Conservation (phyloP, 2,888 invertebrate species). For the Aleiodes testaceus region DNA sequence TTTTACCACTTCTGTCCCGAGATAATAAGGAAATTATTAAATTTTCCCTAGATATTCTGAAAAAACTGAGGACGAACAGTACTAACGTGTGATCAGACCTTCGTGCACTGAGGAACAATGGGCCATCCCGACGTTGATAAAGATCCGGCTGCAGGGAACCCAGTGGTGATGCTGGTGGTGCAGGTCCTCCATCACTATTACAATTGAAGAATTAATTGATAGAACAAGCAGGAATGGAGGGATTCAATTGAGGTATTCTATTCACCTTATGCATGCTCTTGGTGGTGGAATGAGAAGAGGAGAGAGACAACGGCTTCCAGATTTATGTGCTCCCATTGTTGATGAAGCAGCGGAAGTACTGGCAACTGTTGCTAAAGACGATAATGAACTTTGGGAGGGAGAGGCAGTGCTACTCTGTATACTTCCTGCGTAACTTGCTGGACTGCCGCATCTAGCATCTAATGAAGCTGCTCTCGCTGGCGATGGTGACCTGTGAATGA, state of each 20-base stretch:
- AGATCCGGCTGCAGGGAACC: conserved; percentile 92
- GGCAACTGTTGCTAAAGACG: conserved; percentile 76
- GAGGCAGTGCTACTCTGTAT: conserved; percentile 75
- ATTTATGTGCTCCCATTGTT: conserved; percentile 55
- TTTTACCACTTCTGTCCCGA: conserved; percentile 79
- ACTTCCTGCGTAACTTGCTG: conserved; percentile 73
- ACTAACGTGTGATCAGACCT: conserved; percentile 52
- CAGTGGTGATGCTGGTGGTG: conserved; percentile 77
- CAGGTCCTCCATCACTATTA: conserved; percentile 68
- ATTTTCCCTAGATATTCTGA: too few relatives aligned
- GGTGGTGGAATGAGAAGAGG: conserved; percentile 86
- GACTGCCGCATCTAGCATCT: conserved; percentile 81
- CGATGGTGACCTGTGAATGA: conserved; percentile 79
- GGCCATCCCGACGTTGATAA: conserved; percentile 86
- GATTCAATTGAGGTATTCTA: neutral
- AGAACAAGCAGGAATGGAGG: neutral
- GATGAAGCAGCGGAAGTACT: conserved; percentile 69
- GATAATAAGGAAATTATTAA: too few relatives aligned
- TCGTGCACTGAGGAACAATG: conserved; percentile 80
- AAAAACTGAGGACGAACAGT: too few relatives aligned
- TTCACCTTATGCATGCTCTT: conserved; percentile 71
- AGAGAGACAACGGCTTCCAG: conserved; percentile 79
- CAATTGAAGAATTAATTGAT: neutral
- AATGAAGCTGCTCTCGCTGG: conserved; percentile 86
- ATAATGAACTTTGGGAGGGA: conserved; percentile 82